Base-by-base conservation (phyloP, 2,888 invertebrate species). In the Hedya salicella region DNA sequence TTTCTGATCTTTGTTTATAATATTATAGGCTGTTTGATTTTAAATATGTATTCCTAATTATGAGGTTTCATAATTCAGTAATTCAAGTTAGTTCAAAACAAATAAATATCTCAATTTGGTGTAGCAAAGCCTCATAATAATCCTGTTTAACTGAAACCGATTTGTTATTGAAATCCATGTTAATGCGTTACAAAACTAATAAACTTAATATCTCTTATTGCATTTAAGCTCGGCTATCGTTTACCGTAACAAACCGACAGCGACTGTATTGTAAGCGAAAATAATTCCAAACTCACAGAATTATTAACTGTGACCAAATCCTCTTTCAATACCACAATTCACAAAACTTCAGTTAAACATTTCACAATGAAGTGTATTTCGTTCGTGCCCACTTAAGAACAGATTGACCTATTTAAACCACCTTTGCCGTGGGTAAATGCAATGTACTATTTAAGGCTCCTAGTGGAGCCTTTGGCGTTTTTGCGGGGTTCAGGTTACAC, bases 341-440 rank as follows among this genome's bases (percentile, higher is more conserved):
- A 59, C 44, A 52, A 57, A 57, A 65, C 39, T 65, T 53, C 39
- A 17, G 25, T 46, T 42, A 46, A 60, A 65, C 59, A 57, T 50
- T 61, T 50, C 25, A 36, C 40, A 40, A 44, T 65, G 59, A 60
- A 60, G 65, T 59, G 52, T 49, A 64, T 49, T 42, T 21, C 39
- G 32, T 57, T 52, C 44, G 62, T 62, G 48, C 46, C 44, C 46
- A 65, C 65, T 65, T 65, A 65, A 65, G 64, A 65, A 65, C 65
- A 46, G 65, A 65, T 65, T 65, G 65, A 65, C 65, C 65, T 65
- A 65, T 65, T 60, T 65, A 39, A 36, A 25, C 39, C 17, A 53
- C 65, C 36, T 36, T 30, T 40, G 65, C 52, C 59, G 17, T 39
- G 3, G n/a, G n/a, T 16, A 59, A 50, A 25, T 52, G 50, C n/a